Evolutionary conservation across 1,140 invertebrate species (phyloP).

Genomic region (Chymomyza costata): DNA sequence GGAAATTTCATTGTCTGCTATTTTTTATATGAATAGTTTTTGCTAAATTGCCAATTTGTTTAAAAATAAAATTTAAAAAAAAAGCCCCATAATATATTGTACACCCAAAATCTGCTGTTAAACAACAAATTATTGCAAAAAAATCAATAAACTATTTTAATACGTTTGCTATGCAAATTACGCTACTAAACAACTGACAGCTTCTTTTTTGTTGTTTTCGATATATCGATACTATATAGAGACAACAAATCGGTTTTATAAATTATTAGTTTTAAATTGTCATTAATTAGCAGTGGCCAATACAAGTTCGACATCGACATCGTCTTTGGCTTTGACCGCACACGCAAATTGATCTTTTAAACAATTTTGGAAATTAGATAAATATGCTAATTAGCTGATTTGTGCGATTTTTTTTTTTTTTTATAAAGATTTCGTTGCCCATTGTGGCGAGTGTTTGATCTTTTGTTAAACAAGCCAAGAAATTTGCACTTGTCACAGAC

Average conservation of each 20-base stretch:
- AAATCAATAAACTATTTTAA: slow-evolving; percentile 65
- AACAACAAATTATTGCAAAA: slow-evolving; percentile 26
- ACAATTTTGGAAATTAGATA: slow-evolving; percentile 28
- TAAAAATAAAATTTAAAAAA: too few relatives aligned
- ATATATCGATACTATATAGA: slow-evolving; percentile 6
- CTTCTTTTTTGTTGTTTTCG: slow-evolving; percentile 2
- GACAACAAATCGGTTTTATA: slow-evolving; percentile 60
- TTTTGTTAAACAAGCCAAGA: slow-evolving; percentile 67
- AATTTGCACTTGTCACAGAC: slow-evolving; percentile 67
- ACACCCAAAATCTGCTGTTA: slow-evolving; percentile 22
- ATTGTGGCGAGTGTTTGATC: slow-evolving; percentile 49
- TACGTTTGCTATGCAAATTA: slow-evolving; percentile 35
- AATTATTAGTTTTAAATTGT: slow-evolving; percentile 69
- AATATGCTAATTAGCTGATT: slow-evolving; percentile 64
- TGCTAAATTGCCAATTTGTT: slow-evolving; percentile 58
- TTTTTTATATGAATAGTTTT: slow-evolving; percentile 5
- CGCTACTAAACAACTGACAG: too few relatives aligned
- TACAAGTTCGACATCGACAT: slow-evolving; percentile 4
- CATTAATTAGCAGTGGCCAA: slow-evolving; percentile 62
- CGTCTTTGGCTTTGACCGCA: background rate
- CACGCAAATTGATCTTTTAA: slow-evolving; percentile 6
- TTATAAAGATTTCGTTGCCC: slow-evolving; percentile 24
- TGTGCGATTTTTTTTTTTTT: too few relatives aligned
- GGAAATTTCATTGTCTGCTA: slow-evolving; percentile 53
- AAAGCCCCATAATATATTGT: too few relatives aligned